These are phyloP conservation scores for Beris morrisii DNA, from an alignment of 2,888 invertebrate species.

Conservation along the genomic window DNA sequence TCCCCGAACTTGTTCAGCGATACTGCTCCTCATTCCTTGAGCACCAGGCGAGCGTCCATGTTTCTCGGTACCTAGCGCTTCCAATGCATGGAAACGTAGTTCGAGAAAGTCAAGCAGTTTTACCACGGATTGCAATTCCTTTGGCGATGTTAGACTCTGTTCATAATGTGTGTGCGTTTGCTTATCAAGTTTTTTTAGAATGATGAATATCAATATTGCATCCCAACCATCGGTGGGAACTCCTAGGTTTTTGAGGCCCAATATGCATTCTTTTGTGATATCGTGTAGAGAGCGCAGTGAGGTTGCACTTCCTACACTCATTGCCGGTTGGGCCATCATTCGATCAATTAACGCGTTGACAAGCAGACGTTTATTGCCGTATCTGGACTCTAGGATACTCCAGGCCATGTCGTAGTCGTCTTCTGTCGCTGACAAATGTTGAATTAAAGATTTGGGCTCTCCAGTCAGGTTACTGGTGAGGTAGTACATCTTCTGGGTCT, in stretches of 20 bases:
- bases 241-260: background rate
- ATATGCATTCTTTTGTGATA: constrained; percentile 2
- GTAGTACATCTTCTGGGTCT: constrained; percentile 35
- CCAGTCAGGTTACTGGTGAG: constrained; percentile 30
- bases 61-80: too few species aligned
- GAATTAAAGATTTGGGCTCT: too few species aligned
- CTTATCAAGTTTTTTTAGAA: background rate
- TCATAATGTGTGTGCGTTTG: background rate
- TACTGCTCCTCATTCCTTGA: too few species aligned
- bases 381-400: constrained; percentile 28
- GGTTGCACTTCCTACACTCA: constrained; percentile 12
- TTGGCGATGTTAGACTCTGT: background rate
- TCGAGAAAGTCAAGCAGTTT: background rate
- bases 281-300: constrained; percentile 2
- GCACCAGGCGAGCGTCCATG: too few species aligned
- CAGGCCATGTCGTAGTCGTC: too few species aligned
- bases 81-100: background rate
- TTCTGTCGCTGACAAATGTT: too few species aligned
- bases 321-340: background rate
- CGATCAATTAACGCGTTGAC: constrained; percentile 30
- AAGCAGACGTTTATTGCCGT: constrained; percentile 27
- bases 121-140: background rate
- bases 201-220: background rate
- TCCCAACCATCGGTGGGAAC: background rate
- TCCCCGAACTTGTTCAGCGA: too few species aligned